phyloP scores from a whole-genome alignment of 2,888 invertebrate genomes.

The Cheilosia variabilis region DNA sequence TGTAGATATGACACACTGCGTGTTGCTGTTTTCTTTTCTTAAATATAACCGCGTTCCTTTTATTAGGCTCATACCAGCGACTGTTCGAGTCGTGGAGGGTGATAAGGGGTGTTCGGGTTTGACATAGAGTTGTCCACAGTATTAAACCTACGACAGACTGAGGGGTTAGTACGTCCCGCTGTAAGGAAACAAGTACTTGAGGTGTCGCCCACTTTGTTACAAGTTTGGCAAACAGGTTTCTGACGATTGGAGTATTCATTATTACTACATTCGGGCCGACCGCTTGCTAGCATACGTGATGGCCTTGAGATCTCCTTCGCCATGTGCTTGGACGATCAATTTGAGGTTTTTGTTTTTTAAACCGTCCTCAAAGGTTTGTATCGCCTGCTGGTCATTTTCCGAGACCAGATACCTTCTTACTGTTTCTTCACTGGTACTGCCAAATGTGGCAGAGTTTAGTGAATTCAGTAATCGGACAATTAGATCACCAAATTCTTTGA shows the following conservation, averaged over 20 bases:
- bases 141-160: no score
- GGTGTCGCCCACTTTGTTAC: no score
- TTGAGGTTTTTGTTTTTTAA: not conserved
- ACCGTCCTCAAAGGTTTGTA: not conserved
- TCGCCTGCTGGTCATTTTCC: not conserved
- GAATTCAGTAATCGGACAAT: not conserved
- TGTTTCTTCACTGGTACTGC: not conserved
- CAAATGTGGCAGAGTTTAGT: slow-evolving; percentile 7
- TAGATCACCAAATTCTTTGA: slow-evolving; percentile 1
- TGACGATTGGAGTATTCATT: not conserved
- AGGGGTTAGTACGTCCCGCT: no score
- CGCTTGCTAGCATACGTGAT: not conserved
- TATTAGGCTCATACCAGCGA: no score
- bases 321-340: not conserved
- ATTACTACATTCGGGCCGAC: not conserved
- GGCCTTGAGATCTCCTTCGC: not conserved
- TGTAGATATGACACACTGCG: no score
- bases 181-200: no score
- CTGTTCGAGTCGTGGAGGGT: no score
- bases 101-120: no score
- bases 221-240: not conserved
- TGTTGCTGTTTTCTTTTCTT: no score
- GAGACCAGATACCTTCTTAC: slow-evolving; percentile 1
- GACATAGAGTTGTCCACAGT: no score
- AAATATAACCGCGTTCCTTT: no score